These are phyloP conservation scores for Phalanger gymnotis DNA, from an alignment of 2,797 vertebrate genomes.

Conservation along the genomic window DNA sequence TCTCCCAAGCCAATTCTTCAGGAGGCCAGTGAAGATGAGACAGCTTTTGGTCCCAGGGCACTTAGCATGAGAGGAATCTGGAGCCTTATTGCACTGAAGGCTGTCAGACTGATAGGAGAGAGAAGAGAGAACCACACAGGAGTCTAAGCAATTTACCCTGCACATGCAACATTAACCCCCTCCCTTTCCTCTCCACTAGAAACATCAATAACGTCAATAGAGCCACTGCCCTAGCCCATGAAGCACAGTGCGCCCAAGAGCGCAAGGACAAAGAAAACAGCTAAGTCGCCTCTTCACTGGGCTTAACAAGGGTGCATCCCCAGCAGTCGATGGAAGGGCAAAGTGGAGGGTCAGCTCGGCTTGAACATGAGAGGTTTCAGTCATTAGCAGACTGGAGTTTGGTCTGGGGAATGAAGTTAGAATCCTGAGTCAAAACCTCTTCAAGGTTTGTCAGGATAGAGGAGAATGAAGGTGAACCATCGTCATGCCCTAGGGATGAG, in stretches of 20 bases:
- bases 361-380: slow-evolving; percentile 39
- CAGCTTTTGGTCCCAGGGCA: neutral
- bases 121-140: slow-evolving; percentile 23
- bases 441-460: too few species aligned
- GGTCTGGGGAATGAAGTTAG: neutral
- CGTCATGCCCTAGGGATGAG: neutral
- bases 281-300: neutral
- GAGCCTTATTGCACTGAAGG: neutral
- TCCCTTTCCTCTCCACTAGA: slow-evolving; percentile 53
- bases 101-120: neutral
- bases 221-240: slow-evolving; percentile 66
- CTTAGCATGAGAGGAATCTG: neutral
- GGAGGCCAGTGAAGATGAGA: neutral
- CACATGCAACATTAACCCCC: neutral
- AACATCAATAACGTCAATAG: slow-evolving; percentile 74
- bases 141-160: slow-evolving; percentile 64
- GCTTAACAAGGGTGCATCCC: neutral
- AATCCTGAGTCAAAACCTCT: neutral
- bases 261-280: slow-evolving; percentile 48
- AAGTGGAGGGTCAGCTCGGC: neutral
- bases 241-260: slow-evolving; percentile 35
- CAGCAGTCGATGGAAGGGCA: neutral
- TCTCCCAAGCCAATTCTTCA: neutral
- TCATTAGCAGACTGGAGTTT: neutral
- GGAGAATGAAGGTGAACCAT: neutral